These are phyloP conservation scores for Percopsis omiscomaycus DNA, from an alignment of 2,797 vertebrate species.

Conservation along the genomic window DNA sequence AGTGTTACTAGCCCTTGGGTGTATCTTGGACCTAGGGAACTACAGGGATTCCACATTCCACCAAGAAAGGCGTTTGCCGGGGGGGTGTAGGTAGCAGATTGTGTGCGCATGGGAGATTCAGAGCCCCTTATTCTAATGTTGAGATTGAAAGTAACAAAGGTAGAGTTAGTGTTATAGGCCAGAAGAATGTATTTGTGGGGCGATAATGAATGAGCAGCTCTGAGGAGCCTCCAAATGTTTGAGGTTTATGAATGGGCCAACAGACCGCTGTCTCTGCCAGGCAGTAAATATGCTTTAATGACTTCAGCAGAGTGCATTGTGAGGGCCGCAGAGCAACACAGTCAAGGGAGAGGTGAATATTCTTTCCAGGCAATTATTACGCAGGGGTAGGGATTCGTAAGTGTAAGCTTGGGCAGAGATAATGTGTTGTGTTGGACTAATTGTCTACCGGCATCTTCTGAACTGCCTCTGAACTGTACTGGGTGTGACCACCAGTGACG, in stretches of 20 bases:
- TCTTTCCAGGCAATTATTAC: slow-evolving; percentile 12
- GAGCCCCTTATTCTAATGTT: slow-evolving; percentile 13
- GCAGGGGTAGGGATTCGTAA: slow-evolving; percentile 55
- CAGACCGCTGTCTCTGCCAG: not conserved
- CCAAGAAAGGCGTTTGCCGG: slow-evolving; percentile 15
- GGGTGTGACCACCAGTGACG: slow-evolving; percentile 85
- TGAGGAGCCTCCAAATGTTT: not conserved
- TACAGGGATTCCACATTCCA: slow-evolving; percentile 8
- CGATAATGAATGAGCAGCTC: not conserved
- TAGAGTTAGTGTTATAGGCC: not conserved
- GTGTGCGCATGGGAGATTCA: not conserved
- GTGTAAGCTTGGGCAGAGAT: slow-evolving; percentile 70
- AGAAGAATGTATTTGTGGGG: not conserved
- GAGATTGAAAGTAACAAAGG: not conserved
- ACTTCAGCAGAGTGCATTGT: slow-evolving; percentile 12
- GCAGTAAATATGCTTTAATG: slow-evolving; percentile 6
- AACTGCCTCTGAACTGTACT: not conserved
- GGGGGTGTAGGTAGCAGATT: not conserved
- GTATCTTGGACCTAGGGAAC: slow-evolving; percentile 38
- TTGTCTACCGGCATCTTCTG: slow-evolving; percentile 74
- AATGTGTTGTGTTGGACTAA: slow-evolving; percentile 73
- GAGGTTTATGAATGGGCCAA: slow-evolving; percentile 5
- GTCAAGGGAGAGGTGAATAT: slow-evolving; percentile 18
- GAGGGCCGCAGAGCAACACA: slow-evolving; percentile 5
- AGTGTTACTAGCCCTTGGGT: slow-evolving; percentile 45